Percentiles rank a stretch among this genome's conserved stretches.
Evolutionary conservation across 2,888 invertebrate species (phyloP).

Genomic region (Helobdella robusta): DNA sequence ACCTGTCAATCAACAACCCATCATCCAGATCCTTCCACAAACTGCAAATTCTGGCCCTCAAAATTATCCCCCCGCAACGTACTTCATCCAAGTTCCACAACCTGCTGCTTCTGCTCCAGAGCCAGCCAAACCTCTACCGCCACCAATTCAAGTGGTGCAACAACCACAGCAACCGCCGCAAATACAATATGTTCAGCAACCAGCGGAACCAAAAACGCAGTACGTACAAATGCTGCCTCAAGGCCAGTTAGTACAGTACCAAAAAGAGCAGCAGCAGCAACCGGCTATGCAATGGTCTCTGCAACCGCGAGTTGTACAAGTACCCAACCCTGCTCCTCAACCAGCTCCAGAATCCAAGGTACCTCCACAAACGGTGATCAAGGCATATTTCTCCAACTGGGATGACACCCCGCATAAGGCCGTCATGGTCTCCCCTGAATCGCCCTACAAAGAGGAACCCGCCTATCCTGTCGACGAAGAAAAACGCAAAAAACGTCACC

Average conservation of each 20-base stretch:
- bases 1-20: background rate
- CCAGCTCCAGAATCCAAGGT: background rate
- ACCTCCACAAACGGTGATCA: background rate
- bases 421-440: constrained; percentile 29
- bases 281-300: background rate
- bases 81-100: too few relatives aligned
- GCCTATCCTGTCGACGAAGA: constrained; percentile 28
- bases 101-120: too few relatives aligned
- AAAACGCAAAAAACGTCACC: constrained; percentile 4
- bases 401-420: constrained; percentile 26
- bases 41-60: too few relatives aligned
- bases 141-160: too few relatives aligned
- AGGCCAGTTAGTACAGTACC: too few relatives aligned
- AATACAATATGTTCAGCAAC: too few relatives aligned
- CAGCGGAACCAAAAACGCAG: too few relatives aligned
- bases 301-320: background rate
- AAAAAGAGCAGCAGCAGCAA: background rate
- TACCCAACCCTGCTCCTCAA: background rate
- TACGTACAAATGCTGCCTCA: too few relatives aligned
- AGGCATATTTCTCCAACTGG: constrained; percentile 35
- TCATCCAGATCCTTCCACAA: too few relatives aligned
- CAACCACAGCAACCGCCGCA: too few relatives aligned
- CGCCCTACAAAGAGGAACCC: constrained; percentile 24
- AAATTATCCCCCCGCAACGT: too few relatives aligned
- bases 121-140: too few relatives aligned